Evolutionary conservation across 2,113 vertebrate species (phyloP).

Genomic region (Machaerirhynchus nigripectus): DNA sequence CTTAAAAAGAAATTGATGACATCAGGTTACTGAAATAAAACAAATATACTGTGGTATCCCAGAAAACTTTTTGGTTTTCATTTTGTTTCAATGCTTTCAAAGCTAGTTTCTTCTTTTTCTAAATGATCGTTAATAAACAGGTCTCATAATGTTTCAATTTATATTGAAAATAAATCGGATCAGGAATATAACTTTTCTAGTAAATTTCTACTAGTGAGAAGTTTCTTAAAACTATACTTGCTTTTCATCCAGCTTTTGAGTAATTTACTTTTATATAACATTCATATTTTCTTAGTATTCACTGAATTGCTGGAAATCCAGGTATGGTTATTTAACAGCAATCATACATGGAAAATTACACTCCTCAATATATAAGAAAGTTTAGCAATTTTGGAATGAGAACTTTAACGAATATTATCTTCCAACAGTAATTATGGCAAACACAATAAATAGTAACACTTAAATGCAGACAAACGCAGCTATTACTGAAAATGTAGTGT

Average conservation of each 20-base stretch:
- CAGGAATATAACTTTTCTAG: background rate
- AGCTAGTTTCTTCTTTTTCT: background rate
- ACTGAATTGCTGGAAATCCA: background rate
- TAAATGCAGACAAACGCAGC: background rate
- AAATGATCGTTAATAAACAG: background rate
- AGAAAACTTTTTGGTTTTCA: background rate
- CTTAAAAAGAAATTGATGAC: background rate
- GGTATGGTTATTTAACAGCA: background rate
- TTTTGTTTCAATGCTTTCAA: background rate
- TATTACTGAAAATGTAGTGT: background rate
- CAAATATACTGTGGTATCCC: background rate
- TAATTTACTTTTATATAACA: background rate
- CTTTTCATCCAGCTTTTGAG: background rate
- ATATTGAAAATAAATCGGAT: background rate
- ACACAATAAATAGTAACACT: background rate
- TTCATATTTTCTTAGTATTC: background rate
- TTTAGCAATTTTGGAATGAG: background rate
- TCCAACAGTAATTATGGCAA: background rate
- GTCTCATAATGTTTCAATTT: background rate
- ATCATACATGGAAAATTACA: background rate
- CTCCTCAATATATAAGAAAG: background rate
- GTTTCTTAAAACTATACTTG: background rate
- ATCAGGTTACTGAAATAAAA: background rate
- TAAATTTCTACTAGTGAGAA: background rate
- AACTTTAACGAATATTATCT: background rate